Conservation (phyloP, 2,797 vertebrate species). For the Ataeniobius toweri region DNA sequence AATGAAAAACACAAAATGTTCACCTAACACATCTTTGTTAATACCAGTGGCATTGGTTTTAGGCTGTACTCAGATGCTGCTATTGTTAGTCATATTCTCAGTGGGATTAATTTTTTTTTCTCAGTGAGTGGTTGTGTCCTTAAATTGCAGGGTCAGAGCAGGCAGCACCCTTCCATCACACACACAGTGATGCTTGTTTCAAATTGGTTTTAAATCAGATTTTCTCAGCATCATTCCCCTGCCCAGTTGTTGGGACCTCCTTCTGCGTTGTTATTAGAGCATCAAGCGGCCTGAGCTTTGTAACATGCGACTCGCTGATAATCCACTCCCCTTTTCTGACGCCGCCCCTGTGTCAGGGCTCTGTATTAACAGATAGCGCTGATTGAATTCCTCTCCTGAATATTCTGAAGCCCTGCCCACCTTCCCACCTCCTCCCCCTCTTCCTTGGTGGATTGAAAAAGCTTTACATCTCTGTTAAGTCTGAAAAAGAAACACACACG, state of each 20-base stretch:
- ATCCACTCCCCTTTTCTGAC: conserved; percentile 50
- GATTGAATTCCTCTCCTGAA: conserved; percentile 56
- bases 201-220: conserved; percentile 73
- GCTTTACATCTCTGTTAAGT: conserved; percentile 14
- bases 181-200: conserved; percentile 44
- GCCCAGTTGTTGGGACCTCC: conserved; percentile 27
- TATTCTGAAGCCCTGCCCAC: conserved; percentile 32
- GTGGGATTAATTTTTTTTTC: conserved; percentile 20
- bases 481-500: background rate
- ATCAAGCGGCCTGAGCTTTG: conserved; percentile 45
- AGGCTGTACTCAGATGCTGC: conserved; percentile 6
- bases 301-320: conserved; percentile 63
- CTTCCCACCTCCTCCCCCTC: background rate
- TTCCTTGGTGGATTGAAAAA: conserved; percentile 25
- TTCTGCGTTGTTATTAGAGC: conserved; percentile 59
- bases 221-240: conserved; percentile 50
- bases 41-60: conserved; percentile 15
- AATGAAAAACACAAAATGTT: background rate
- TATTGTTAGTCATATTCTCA: conserved; percentile 37
- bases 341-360: conserved; percentile 27
- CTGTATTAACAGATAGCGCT: conserved; percentile 51
- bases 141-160: conserved; percentile 42
- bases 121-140: conserved; percentile 39
- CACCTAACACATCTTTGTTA: conserved; percentile 10
- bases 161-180: conserved; percentile 35